Conservation (phyloP, 2,888 invertebrate genomes). For the Morpho achilles region DNA sequence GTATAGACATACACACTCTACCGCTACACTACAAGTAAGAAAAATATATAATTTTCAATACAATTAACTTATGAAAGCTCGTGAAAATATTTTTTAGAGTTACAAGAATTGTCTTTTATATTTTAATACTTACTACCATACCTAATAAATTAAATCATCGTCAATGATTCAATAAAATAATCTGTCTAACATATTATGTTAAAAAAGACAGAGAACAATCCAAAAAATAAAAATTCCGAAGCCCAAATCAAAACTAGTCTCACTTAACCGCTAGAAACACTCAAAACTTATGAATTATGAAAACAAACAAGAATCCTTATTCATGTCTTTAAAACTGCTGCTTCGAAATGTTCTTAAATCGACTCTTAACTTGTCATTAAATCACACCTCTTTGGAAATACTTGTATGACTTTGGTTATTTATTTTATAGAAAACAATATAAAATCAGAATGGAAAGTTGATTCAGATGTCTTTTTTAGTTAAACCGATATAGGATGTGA, state of each 20-base stretch:
- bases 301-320: conserved; percentile 46
- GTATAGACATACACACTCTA: conserved; percentile 40
- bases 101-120: conserved; percentile 74
- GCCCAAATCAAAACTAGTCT: conserved; percentile 28
- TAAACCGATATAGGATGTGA: conserved; percentile 2
- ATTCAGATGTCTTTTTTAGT: conserved; percentile 16
- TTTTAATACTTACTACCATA: conserved; percentile 42
- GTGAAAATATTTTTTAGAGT: conserved; percentile 63
- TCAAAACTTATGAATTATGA: conserved; percentile 53
- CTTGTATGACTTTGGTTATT: conserved; percentile 43
- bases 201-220: conserved; percentile 32
- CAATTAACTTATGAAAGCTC: conserved; percentile 74
- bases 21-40: conserved; percentile 68
- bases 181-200: conserved; percentile 48
- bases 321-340: conserved; percentile 75
- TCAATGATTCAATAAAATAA: conserved; percentile 20
- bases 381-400: conserved; percentile 35
- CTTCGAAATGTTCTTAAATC: conserved; percentile 48
- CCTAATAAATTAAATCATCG: conserved; percentile 34
- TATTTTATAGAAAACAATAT: conserved; percentile 12
- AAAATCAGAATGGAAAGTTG: conserved; percentile 11
- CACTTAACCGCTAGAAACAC: conserved; percentile 45
- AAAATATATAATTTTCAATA: conserved; percentile 67
- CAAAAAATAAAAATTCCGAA: conserved; percentile 28
- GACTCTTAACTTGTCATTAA: conserved; percentile 30